These are phyloP conservation scores for Melinaea marsaeus DNA, from an alignment of 2,888 invertebrate genomes.

Conservation along the genomic window DNA sequence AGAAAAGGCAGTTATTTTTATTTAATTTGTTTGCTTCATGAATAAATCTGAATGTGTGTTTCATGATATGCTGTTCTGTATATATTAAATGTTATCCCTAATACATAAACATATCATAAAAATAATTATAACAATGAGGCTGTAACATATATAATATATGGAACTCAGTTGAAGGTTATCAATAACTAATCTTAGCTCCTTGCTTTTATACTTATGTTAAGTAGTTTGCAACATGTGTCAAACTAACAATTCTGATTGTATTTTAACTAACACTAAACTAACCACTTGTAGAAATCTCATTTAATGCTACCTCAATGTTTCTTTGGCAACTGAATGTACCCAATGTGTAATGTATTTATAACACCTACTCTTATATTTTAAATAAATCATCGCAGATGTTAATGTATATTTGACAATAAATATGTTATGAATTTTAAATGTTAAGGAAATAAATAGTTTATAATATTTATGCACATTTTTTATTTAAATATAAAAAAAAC, in stretches of 20 bases:
- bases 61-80: slow-evolving; percentile 8
- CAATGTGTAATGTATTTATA: neutral
- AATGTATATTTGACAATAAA: slow-evolving; percentile 22
- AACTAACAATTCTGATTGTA: neutral
- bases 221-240: slow-evolving; percentile 19
- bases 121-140: slow-evolving; percentile 15
- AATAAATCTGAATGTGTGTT: neutral
- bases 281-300: slow-evolving; percentile 1
- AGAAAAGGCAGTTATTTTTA: neutral
- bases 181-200: slow-evolving; percentile 30
- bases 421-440: slow-evolving; percentile 15
- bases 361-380: neutral
- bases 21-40: neutral
- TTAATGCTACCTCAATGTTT: neutral
- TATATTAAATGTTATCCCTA: neutral
- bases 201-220: slow-evolving; percentile 38
- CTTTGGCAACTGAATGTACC: neutral
- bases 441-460: slow-evolving; percentile 10
- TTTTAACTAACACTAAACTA: neutral
- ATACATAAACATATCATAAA: slow-evolving; percentile 20
- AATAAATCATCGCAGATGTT: slow-evolving; percentile 7
- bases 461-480: slow-evolving; percentile 1
- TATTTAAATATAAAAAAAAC: slow-evolving; percentile 3
- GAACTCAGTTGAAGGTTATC: slow-evolving; percentile 23
- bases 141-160: slow-evolving; percentile 24